These are phyloP conservation scores for Exocentrus adspersus DNA, from an alignment of 2,888 invertebrate species.

Conservation along the genomic window DNA sequence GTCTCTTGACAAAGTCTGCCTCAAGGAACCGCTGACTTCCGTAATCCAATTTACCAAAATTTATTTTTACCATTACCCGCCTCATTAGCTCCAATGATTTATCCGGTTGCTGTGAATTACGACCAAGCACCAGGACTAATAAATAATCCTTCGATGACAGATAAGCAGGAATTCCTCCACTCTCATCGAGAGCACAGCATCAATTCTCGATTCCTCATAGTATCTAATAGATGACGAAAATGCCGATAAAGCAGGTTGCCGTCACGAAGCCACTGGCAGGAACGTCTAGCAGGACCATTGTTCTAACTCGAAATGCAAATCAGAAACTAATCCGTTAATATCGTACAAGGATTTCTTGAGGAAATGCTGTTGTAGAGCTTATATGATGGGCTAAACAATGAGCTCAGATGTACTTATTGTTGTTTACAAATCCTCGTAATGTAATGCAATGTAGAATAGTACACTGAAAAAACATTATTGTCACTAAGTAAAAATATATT, in stretches of 20 bases:
- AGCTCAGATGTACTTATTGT: not conserved
- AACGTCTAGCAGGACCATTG: conserved; percentile 6
- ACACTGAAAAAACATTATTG: not conserved
- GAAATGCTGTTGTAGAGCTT: not conserved
- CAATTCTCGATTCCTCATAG: conserved; percentile 20
- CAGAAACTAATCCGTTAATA: not conserved
- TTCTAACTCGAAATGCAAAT: conserved; percentile 1
- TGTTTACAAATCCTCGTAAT: not conserved
- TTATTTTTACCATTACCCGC: conserved; percentile 12
- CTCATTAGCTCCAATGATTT: conserved; percentile 24
- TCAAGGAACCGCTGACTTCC: not conserved
- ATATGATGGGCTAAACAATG: not conserved
- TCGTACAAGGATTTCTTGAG: not conserved
- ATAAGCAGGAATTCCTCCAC: conserved; percentile 28
- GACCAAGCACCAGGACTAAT: conserved; percentile 30
- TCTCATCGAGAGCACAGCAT: conserved; percentile 24
- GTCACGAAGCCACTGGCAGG: conserved; percentile 8
- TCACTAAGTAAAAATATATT: no score
- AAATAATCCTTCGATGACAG: conserved; percentile 32
- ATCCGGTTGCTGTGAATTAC: conserved; percentile 24
- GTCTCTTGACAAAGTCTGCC: no score
- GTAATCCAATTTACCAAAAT: not conserved
- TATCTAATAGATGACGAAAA: conserved; percentile 17
- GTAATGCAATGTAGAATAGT: not conserved
- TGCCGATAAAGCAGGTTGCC: conserved; percentile 14